phyloP scores from a whole-genome alignment of 2,888 invertebrate genomes.

The Rhagonycha fulva region DNA sequence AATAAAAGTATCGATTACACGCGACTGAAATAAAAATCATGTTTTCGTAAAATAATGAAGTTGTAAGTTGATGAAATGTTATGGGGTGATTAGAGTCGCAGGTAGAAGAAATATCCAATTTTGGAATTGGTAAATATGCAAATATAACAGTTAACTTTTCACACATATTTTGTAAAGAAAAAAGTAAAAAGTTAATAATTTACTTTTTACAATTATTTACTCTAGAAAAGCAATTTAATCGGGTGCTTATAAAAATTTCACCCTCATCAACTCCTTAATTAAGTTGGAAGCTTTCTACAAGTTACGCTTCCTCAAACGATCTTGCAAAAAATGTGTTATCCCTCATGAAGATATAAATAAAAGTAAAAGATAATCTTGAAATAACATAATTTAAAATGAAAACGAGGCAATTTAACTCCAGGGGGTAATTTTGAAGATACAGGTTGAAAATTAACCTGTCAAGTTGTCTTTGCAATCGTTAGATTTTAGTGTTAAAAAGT shows the following conservation, averaged over 20 bases:
- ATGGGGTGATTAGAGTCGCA: background rate
- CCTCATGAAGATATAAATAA: background rate
- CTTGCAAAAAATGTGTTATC: background rate
- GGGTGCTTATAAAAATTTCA: background rate
- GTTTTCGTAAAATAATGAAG: background rate
- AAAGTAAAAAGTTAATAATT: background rate
- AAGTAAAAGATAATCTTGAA: background rate
- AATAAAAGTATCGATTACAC: background rate
- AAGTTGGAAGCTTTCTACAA: background rate
- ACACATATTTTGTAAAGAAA: background rate
- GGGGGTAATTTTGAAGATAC: slow-evolving; percentile 17
- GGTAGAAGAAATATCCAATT: background rate
- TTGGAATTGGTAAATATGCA: background rate
- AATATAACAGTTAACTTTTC: background rate
- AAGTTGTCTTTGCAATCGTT: slow-evolving; percentile 3
- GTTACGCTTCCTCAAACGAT: background rate
- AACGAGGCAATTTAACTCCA: slow-evolving; percentile 11
- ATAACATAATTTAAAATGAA: slow-evolving; percentile 9
- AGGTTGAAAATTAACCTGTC: slow-evolving; percentile 16
- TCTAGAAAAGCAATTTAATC: background rate
- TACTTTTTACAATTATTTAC: background rate
- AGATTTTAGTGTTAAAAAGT: background rate
- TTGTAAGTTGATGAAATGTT: background rate
- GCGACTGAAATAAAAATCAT: background rate
- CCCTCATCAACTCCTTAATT: background rate